Evolutionary conservation across 1,140 invertebrate genomes (phyloP), one percentile per base, ranked within the genome.

Genomic region (Philaenus spumarius): DNA sequence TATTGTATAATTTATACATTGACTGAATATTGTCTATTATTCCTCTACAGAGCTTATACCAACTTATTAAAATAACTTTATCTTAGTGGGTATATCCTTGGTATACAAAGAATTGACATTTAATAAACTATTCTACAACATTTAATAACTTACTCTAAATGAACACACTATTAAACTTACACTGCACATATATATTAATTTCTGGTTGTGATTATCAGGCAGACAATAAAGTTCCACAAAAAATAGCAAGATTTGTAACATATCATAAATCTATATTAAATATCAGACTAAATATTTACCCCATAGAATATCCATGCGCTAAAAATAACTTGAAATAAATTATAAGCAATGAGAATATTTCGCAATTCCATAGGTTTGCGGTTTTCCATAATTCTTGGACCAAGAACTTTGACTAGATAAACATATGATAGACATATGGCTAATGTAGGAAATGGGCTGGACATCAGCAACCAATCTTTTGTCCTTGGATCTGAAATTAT

Each of bases 301-400:
- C 89, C 86, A 68, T 86, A 82, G 68, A 92, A 91, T 40, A 95
- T 76, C 83, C 87, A 95, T 6, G 80, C 65, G 63, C 89, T 93
- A 67, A 94, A 86, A 42, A 91, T 54, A 24, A 95, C 90, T 82
- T 95, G 88, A 62, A 85, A 75, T 35, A 90, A 78, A 75, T 97
- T 97, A 73, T 97, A 97, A 45, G 81, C 72, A 67, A 95, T 84
- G 73, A 97, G 80, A 45, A 87, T 63, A 68, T 80, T 80, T 65
- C 85, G 83, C 24, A 97, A 80, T 68, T 92, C 78, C 65, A 89
- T 90, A 7, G 93, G 87, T 78, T 92, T 87, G 68, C 90, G 81
- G 73, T 93, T 86, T 75, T 90, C 85, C 94, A 97, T 97, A 52
- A 90, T 74, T 69, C 80, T 82, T 24, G 91, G 93, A 6, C 93